Percentiles rank a stretch among this genome's conserved stretches.
Evolutionary conservation across 1,140 invertebrate genomes (phyloP).

Genomic region (Scaptodrosophila lebanonensis): DNA sequence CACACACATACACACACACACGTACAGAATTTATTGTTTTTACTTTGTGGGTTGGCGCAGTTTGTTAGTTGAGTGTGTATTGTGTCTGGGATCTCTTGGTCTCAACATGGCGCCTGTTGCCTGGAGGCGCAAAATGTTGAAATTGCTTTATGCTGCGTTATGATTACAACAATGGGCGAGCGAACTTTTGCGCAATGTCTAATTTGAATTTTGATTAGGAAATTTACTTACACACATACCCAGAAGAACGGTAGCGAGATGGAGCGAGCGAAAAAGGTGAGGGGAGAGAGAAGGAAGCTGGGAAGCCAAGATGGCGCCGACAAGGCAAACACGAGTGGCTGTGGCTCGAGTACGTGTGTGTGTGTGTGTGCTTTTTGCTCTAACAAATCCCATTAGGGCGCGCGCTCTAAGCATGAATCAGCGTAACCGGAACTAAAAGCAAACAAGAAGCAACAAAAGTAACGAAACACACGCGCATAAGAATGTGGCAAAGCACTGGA

Average conservation of each 20-base stretch:
- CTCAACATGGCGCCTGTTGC: conserved; percentile 58
- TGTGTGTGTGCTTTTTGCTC: not conserved
- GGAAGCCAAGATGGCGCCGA: conserved; percentile 53
- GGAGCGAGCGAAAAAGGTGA: not conserved
- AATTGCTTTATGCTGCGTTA: conserved; percentile 73
- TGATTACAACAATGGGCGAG: conserved; percentile 70
- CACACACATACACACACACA: too few relatives aligned
- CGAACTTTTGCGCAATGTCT: conserved; percentile 73
- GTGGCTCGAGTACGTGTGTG: too few relatives aligned
- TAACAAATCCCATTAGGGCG: conserved; percentile 65
- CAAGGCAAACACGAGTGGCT: not conserved
- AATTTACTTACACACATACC: conserved; percentile 62
- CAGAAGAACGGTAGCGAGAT: not conserved
- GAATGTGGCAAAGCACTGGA: conserved; percentile 47
- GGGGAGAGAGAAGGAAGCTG: not conserved
- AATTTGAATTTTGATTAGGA: conserved; percentile 77
- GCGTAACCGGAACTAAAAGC: conserved; percentile 72
- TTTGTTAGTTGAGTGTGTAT: conserved; percentile 11
- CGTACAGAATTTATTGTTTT: conserved; percentile 71
- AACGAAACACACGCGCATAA: conserved; percentile 67
- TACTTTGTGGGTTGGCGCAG: conserved; percentile 16
- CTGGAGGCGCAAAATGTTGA: conserved; percentile 59
- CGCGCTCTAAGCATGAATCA: conserved; percentile 68
- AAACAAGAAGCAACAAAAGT: conserved; percentile 39
- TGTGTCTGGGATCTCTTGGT: conserved; percentile 24